Evolutionary conservation across 1,140 invertebrate species (phyloP), one percentile per base, ranked within the genome.

Genomic region (Temnothorax longispinosus): DNA sequence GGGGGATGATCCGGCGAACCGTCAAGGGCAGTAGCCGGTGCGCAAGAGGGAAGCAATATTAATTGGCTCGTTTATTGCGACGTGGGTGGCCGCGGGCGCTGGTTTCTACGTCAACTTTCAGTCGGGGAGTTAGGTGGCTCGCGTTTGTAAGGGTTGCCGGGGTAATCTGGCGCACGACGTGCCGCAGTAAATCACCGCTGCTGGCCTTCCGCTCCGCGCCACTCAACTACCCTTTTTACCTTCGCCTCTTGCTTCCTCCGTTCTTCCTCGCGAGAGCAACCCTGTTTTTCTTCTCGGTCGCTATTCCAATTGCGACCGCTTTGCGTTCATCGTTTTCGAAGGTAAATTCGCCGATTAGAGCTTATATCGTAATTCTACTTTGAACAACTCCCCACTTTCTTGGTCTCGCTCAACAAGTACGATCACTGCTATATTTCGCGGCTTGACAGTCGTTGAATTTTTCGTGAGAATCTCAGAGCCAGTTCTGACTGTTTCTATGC

Each of bases 21-120:
- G 89, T 90, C 88, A 90, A 85, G 76, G 88, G 86, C 86, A 90
- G 86, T 65, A 58, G 86, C 72, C 44, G 21, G 60, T 65, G 64
- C 56, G 72, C 64, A 50, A 69, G 86, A 91, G 90, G 82, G 91
- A 87, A 86, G 82, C 85, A 82, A 89, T 92, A 92, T 92, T 92
- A 92, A 92, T 92, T 90, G 91, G 87, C 87, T 91, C 90, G 89
- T 92, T 90, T 89, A 88, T 90, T 69, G 88, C 91, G 85, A 89
- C 88, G 81, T 81, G 91, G 90, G 87, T 78, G 91, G 91, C 82
- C 87, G 72, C 78, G 87, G 67, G 77, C 85, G 85, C 77, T 58
- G 90, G 76, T 89, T 90, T 91, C 84, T 90, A 85, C 85, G 78
- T 89, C 88, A 87, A 88, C 88, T 91, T 89, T 90, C 74, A 60